Evolutionary conservation across 2,888 invertebrate genomes (phyloP).

Genomic region (Synanthedon andrenaeformis): DNA sequence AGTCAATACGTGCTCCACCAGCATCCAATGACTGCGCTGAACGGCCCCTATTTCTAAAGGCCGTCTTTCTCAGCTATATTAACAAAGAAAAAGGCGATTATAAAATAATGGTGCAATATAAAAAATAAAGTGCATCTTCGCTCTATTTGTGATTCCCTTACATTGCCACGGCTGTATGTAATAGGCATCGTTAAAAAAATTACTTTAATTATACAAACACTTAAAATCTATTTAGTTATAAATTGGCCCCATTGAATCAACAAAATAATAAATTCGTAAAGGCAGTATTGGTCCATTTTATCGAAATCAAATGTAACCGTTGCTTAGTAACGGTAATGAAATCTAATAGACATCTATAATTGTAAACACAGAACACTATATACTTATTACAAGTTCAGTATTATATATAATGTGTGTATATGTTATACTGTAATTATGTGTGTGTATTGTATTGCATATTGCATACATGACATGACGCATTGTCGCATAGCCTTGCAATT

Average conservation of each 20-base stretch:
- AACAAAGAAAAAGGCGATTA: constrained; percentile 5
- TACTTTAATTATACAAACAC: not conserved
- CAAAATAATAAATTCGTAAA: constrained; percentile 52
- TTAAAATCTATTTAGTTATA: constrained; percentile 2
- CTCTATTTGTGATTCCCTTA: constrained; percentile 21
- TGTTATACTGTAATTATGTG: no score
- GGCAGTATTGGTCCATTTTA: constrained; percentile 51
- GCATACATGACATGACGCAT: no score
- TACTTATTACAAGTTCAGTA: no score
- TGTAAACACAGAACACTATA: not conserved
- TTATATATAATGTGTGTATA: no score
- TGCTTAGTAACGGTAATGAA: constrained; percentile 31
- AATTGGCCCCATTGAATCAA: constrained; percentile 43
- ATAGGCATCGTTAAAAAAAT: constrained; percentile 46
- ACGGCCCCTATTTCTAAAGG: constrained; percentile 59
- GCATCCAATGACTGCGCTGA: constrained; percentile 61
- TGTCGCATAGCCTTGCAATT: no score
- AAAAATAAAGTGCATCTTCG: no score
- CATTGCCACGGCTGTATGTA: constrained; percentile 59
- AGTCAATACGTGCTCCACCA: constrained; percentile 31
- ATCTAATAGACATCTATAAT: not conserved
- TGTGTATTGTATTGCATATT: no score
- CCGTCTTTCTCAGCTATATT: constrained; percentile 52
- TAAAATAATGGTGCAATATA: not conserved
- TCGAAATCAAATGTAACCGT: constrained; percentile 24